Evolutionary conservation across 2,113 vertebrate genomes (phyloP), one percentile per base, ranked within the genome.

Genomic region (Turnix velox): DNA sequence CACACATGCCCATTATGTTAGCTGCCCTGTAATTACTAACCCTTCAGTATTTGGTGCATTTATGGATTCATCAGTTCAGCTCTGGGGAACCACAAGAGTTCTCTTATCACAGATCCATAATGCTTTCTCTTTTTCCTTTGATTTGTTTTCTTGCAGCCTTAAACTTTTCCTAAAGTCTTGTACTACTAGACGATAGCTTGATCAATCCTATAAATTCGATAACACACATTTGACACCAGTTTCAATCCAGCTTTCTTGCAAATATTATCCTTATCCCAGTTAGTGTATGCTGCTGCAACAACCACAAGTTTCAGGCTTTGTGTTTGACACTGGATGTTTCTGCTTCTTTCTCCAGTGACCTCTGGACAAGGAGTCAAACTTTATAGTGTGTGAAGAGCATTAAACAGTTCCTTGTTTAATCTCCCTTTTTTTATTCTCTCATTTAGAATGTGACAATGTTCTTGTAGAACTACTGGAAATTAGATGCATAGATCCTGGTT

Each of bases 401-500:
- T n/a, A n/a, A n/a, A n/a, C n/a, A n/a, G 48, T n/a, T 92, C 15
- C 31, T 88, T 73, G 33, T n/a, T n/a, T n/a, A n/a, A 51, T 68
- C 30, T 39, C 27, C 27, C 10, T 9, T 55, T 33, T 91, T 80
- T 46, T 31, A 42, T 54, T 88, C 39, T 71, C n/a, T n/a, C 23
- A 19, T 20, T 75, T 63, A 43, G 18, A 62, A 14, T 37, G 24
- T 78, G 65, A 66, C 15, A 54, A 3, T 33, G 33, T 68, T 14
- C 25, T 87, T 84, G 51, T 42, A 74, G 28, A 54, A 37, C 25
- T 40, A 5, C 54, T 83, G 14, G 31, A 71, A 85, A 35, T 54
- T 39, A 33, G 42, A 20, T 0, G 0, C 58, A 9, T 0, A 0
- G 82, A 69, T 42, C 42, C 51, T 71, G 31, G 20, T 66, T 52